These are phyloP conservation scores for Drosophila mimica DNA, from an alignment of 2,888 invertebrate genomes.

Conservation along the genomic window DNA sequence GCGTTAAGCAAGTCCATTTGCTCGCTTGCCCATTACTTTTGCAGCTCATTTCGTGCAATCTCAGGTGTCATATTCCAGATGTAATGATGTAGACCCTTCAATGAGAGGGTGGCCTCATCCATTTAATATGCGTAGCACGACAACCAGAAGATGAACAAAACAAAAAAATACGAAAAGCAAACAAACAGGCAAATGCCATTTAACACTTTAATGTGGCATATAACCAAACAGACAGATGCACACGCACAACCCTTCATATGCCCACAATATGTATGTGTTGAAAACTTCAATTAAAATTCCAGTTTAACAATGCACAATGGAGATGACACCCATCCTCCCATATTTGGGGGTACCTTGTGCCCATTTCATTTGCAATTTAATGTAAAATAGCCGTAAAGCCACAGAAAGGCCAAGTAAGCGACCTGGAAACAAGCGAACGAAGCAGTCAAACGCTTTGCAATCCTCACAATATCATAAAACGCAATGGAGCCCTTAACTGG, in stretches of 20 bases:
- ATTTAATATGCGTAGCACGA: conserved; percentile 59
- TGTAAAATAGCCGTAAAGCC: conserved; percentile 70
- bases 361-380: conserved; percentile 66
- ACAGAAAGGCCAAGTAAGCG: conserved; percentile 37
- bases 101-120: conserved; percentile 17
- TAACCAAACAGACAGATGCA: conserved; percentile 2
- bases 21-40: conserved; percentile 13
- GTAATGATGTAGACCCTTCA: conserved; percentile 45
- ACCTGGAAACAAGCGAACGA: conserved; percentile 15
- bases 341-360: conserved; percentile 4
- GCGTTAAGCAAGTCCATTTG: conserved; percentile 21
- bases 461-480: conserved; percentile 64
- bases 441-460: conserved; percentile 46
- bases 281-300: conserved; percentile 73
- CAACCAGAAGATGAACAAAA: conserved; percentile 8
- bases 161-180: conserved; percentile 21
- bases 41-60: conserved; percentile 49
- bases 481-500: conserved; percentile 69
- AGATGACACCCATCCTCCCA: conserved; percentile 22
- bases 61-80: conserved; percentile 65
- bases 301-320: conserved; percentile 58
- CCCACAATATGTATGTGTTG: conserved; percentile 19
- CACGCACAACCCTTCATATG: conserved; percentile 12
- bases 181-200: conserved; percentile 53
- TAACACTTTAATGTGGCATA: conserved; percentile 60